Conservation (phyloP, 2,888 invertebrate species). For the Drosophila longiperda region DNA sequence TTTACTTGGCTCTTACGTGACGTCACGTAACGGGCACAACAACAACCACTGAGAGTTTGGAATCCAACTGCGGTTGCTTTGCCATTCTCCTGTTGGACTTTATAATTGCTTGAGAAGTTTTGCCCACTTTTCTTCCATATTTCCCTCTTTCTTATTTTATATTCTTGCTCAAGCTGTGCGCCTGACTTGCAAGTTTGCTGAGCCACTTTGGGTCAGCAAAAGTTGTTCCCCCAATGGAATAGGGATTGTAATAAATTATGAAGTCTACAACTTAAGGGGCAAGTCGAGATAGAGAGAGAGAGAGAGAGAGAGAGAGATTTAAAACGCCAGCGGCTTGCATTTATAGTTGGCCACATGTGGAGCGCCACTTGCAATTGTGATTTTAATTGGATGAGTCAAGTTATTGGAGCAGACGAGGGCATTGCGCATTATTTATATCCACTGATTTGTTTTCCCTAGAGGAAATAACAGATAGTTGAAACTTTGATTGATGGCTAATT, state of each 20-base stretch:
- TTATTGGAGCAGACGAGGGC: slow-evolving; percentile 14
- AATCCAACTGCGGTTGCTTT: slow-evolving; percentile 25
- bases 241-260: slow-evolving; percentile 74
- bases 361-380: slow-evolving; percentile 38
- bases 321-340: slow-evolving; percentile 64
- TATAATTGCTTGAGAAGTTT: slow-evolving; percentile 70
- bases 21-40: slow-evolving; percentile 48
- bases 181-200: slow-evolving; percentile 49
- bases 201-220: slow-evolving; percentile 63
- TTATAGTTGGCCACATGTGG: slow-evolving; percentile 69
- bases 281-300: neutral
- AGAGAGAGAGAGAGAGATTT: slow-evolving; percentile 28
- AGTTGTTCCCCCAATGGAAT: slow-evolving; percentile 50
- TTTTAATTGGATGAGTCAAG: slow-evolving; percentile 58
- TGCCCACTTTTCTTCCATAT: slow-evolving; percentile 33
- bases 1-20: slow-evolving; percentile 54
- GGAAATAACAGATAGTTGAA: slow-evolving; percentile 7
- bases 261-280: slow-evolving; percentile 20
- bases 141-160: neutral
- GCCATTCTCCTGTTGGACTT: slow-evolving; percentile 45
- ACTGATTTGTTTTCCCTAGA: slow-evolving; percentile 6
- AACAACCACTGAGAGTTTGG: slow-evolving; percentile 6
- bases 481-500: slow-evolving; percentile 17
- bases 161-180: neutral
- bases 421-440: slow-evolving; percentile 12